These are phyloP conservation scores for Caenorhabditis sp. DNA, from an alignment of 2,888 invertebrate genomes.

Conservation along the genomic window DNA sequence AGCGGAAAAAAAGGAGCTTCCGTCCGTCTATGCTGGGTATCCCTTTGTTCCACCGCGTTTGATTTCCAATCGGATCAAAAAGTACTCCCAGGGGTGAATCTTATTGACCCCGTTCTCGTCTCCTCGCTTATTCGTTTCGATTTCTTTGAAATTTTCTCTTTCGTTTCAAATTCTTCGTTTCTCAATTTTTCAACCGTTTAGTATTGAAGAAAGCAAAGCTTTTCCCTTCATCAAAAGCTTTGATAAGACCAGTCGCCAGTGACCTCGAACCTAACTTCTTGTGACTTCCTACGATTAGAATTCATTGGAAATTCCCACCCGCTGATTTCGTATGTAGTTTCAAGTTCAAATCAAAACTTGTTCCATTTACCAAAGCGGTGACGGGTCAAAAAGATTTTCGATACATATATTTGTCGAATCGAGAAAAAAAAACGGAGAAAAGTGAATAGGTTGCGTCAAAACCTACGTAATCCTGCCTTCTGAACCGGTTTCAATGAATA, in stretches of 20 bases:
- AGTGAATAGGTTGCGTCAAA: constrained; percentile 33
- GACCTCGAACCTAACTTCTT: constrained; percentile 23
- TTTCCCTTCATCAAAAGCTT: constrained; percentile 28
- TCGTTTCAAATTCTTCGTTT: constrained; percentile 6
- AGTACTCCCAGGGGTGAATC: constrained; percentile 40
- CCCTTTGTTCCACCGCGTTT: background rate
- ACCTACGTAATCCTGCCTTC: constrained; percentile 46
- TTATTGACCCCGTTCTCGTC: constrained; percentile 40
- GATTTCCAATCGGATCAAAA: constrained; percentile 4
- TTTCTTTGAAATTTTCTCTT: constrained; percentile 19
- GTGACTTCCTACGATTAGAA: constrained; percentile 15
- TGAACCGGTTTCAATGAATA: constrained; percentile 30
- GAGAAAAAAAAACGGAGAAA: constrained; percentile 23
- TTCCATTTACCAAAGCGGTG: constrained; percentile 40
- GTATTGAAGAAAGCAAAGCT: background rate
- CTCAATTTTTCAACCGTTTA: background rate
- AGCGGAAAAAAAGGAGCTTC: no score
- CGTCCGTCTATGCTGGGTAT: no score
- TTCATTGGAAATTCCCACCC: constrained; percentile 23
- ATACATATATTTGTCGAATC: constrained; percentile 29
- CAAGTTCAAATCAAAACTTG: constrained; percentile 34
- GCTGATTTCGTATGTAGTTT: constrained; percentile 11
- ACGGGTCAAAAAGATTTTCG: constrained; percentile 34
- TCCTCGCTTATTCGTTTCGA: constrained; percentile 11
- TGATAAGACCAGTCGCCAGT: constrained; percentile 22